These are phyloP conservation scores for Plutella xylostella DNA, from an alignment of 2,888 invertebrate species.

Conservation along the genomic window DNA sequence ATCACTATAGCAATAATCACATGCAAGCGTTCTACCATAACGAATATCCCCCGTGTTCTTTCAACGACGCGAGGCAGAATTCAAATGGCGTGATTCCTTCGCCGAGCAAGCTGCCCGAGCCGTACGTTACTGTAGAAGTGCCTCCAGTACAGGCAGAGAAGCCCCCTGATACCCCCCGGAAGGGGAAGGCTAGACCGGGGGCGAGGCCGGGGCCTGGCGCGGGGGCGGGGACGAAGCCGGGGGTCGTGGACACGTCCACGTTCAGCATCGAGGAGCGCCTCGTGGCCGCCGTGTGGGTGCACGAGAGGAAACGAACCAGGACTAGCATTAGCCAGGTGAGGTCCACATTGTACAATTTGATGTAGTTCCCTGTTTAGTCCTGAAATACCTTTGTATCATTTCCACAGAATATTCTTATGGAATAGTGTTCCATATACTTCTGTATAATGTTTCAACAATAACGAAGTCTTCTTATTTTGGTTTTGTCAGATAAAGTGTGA, in stretches of 20 bases:
- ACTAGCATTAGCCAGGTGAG: slow-evolving; percentile 31
- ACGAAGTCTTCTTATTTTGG: too few species aligned
- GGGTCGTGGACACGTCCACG: slow-evolving; percentile 33
- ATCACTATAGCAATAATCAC: not conserved
- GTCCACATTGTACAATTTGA: too few species aligned
- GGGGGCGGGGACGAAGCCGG: not conserved
- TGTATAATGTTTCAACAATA: too few species aligned
- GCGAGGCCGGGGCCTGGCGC: not conserved
- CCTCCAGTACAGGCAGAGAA: not conserved
- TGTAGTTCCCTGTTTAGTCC: too few species aligned
- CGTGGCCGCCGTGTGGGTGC: slow-evolving; percentile 59
- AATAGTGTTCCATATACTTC: too few species aligned
- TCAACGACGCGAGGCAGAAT: not conserved
- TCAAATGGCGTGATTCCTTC: not conserved
- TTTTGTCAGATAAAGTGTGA: slow-evolving; percentile 40
- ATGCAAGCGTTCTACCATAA: slow-evolving; percentile 23
- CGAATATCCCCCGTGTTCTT: slow-evolving; percentile 23
- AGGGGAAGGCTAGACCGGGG: too few species aligned
- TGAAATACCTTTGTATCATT: too few species aligned
- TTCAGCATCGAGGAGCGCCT: slow-evolving; percentile 51
- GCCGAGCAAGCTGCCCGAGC: not conserved
- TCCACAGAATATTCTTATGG: too few species aligned
- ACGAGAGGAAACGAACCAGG: slow-evolving; percentile 44
- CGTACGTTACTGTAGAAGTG: not conserved
- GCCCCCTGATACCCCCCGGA: too few species aligned